phyloP scores from a whole-genome alignment of 2,888 invertebrate species.

The Meiosimyza decipiens region DNA sequence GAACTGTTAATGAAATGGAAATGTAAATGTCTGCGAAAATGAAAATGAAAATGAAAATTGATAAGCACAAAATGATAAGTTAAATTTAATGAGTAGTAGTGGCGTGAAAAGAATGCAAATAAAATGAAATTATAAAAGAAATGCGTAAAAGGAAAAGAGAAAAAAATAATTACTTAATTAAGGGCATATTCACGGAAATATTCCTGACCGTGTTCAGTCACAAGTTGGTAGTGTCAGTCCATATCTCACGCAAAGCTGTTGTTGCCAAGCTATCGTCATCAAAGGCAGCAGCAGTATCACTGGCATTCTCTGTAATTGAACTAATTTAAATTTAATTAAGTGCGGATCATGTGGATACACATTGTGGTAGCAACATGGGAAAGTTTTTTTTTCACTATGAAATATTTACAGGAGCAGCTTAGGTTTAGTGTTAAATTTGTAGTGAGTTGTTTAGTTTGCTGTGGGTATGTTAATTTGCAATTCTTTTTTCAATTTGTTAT shows the following conservation, averaged over 20 bases:
- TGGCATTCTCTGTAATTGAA: slow-evolving; percentile 16
- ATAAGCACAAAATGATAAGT: slow-evolving; percentile 15
- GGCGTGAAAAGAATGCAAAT: slow-evolving; percentile 16
- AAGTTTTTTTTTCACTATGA: too few relatives aligned
- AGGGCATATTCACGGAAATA: slow-evolving; percentile 43
- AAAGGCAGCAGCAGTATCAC: neutral
- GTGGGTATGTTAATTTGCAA: too few relatives aligned
- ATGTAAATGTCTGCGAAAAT: neutral
- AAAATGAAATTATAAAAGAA: slow-evolving; percentile 11
- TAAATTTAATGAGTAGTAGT: slow-evolving; percentile 19
- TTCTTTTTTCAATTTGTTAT: too few relatives aligned
- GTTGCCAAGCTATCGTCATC: neutral
- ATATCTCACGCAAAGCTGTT: too few relatives aligned
- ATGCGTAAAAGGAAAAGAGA: slow-evolving; percentile 1
- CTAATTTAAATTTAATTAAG: slow-evolving; percentile 60
- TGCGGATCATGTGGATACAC: slow-evolving; percentile 17
- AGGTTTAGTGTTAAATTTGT: too few relatives aligned
- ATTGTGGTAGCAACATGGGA: too few relatives aligned
- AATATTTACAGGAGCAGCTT: too few relatives aligned
- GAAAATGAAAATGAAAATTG: neutral
- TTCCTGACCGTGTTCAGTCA: too few relatives aligned
- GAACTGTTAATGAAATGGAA: slow-evolving; percentile 26
- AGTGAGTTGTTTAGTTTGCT: too few relatives aligned
- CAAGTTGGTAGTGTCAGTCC: too few relatives aligned
- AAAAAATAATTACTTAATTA: slow-evolving; percentile 60